These are phyloP conservation scores for Marmota monax DNA, from an alignment of 2,113 vertebrate species.

Conservation along the genomic window DNA sequence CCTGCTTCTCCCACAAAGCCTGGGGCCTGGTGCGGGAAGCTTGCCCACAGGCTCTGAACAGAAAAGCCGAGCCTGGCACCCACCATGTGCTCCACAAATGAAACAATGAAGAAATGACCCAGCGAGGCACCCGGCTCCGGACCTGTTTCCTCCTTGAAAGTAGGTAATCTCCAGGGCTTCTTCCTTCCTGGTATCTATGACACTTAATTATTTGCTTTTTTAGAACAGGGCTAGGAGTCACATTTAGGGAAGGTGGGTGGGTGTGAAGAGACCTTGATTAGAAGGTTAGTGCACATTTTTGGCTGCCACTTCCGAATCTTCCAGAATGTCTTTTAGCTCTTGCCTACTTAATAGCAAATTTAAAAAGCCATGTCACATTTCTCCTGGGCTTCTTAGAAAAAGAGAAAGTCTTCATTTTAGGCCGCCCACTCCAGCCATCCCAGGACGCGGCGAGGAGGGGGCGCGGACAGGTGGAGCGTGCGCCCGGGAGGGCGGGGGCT, in stretches of 20 bases:
- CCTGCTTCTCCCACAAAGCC: not conserved
- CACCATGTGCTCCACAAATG: not conserved
- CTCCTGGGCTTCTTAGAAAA: not conserved
- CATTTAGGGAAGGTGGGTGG: slow-evolving; percentile 52
- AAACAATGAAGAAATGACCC: not conserved
- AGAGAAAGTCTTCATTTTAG: slow-evolving; percentile 40
- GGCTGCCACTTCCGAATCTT: slow-evolving; percentile 73
- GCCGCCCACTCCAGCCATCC: slow-evolving; percentile 67
- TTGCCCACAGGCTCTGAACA: not conserved
- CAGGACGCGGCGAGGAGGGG: slow-evolving; percentile 51
- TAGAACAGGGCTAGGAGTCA: slow-evolving; percentile 6
- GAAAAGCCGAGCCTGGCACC: not conserved
- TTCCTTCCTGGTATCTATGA: not conserved
- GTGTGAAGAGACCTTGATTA: slow-evolving; percentile 12
- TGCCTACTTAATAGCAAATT: slow-evolving; percentile 65
- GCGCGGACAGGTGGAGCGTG: slow-evolving; percentile 32
- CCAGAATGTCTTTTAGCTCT: slow-evolving; percentile 50
- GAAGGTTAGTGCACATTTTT: slow-evolving; percentile 72
- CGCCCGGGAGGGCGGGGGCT: not conserved
- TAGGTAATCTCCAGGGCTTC: not conserved
- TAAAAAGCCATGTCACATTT: slow-evolving; percentile 32
- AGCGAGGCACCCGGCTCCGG: not conserved
- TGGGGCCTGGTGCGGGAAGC: not conserved
- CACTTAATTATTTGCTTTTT: not conserved
- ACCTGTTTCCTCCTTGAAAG: not conserved